These are phyloP conservation scores for Rhinatrema bivittatum DNA, from an alignment of 2,797 vertebrate genomes.

Conservation along the genomic window DNA sequence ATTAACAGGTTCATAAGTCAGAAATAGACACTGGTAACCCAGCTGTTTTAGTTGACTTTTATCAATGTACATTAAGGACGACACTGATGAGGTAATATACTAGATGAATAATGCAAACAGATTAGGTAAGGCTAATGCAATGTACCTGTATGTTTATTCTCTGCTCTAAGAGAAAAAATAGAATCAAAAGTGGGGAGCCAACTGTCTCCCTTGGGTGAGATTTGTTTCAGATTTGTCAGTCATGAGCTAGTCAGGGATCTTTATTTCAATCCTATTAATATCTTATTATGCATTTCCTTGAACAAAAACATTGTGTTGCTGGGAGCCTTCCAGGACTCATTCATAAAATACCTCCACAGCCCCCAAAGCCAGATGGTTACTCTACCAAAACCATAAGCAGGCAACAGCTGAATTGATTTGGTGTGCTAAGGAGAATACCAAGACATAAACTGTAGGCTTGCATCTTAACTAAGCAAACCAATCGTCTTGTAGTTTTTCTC, in stretches of 20 bases:
- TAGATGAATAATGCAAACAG: no score
- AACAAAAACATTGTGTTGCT: neutral
- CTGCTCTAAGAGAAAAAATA: no score
- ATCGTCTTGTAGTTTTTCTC: constrained; percentile 2
- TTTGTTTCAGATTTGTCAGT: constrained; percentile 1
- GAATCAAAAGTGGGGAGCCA: no score
- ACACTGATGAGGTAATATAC: no score
- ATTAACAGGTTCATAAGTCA: no score
- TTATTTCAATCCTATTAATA: constrained; percentile 2
- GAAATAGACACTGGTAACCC: no score
- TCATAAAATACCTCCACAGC: constrained; percentile 5
- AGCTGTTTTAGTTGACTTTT: no score
- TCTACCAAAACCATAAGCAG: constrained; percentile 21
- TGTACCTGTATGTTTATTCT: no score
- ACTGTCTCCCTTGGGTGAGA: no score
- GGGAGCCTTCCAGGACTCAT: constrained; percentile 14
- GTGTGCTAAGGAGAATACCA: constrained; percentile 1
- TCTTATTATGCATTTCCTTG: constrained; percentile 7
- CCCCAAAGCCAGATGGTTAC: constrained; percentile 25
- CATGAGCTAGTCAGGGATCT: neutral
- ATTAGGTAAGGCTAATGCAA: no score
- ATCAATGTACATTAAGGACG: no score
- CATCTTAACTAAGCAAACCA: constrained; percentile 3
- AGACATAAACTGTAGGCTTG: constrained; percentile 1
- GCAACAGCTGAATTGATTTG: constrained; percentile 27